These are phyloP conservation scores for Sebastes fasciatus DNA, from an alignment of 2,113 vertebrate genomes.

Conservation along the genomic window DNA sequence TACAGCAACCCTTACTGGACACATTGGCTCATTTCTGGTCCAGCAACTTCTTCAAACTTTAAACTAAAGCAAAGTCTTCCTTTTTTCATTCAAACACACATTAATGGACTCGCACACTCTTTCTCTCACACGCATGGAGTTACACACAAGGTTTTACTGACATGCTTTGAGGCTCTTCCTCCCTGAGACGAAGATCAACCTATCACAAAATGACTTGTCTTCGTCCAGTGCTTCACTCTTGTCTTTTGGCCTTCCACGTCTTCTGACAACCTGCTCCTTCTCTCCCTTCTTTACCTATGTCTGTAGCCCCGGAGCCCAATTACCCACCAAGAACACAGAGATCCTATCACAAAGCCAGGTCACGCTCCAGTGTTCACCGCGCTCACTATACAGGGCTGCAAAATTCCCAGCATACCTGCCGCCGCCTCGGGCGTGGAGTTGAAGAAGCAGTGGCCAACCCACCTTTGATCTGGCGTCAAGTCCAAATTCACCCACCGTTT, in stretches of 20 bases:
- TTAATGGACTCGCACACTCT: conserved; percentile 11
- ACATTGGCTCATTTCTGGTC: conserved; percentile 12
- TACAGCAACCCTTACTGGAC: conserved; percentile 16
- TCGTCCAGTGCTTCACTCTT: conserved; percentile 34
- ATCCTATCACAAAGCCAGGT: conserved; percentile 73
- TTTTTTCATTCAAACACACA: not conserved
- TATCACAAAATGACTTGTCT: conserved; percentile 48
- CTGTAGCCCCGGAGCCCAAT: conserved; percentile 77
- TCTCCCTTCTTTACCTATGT: conserved; percentile 48
- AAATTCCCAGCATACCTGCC: conserved; percentile 69
- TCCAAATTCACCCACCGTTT: conserved; percentile 43
- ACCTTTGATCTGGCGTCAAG: conserved; percentile 50
- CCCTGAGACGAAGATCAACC: conserved; percentile 31
- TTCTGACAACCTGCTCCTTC: conserved; percentile 62
- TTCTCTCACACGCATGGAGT: not conserved
- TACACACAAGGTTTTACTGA: conserved; percentile 5
- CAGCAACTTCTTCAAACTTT: conserved; percentile 27
- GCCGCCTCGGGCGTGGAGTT: conserved; percentile 42
- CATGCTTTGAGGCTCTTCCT: conserved; percentile 17
- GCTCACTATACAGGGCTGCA: conserved; percentile 39
- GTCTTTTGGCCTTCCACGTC: conserved; percentile 35
- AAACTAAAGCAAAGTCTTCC: conserved; percentile 9
- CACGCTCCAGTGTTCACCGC: conserved; percentile 65
- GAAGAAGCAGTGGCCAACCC: conserved; percentile 33
- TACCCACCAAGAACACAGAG: conserved; percentile 73